Evolutionary conservation across 2,797 vertebrate genomes (phyloP), one percentile per base, ranked within the genome.

Genomic region (Pipistrellus nathusii): DNA sequence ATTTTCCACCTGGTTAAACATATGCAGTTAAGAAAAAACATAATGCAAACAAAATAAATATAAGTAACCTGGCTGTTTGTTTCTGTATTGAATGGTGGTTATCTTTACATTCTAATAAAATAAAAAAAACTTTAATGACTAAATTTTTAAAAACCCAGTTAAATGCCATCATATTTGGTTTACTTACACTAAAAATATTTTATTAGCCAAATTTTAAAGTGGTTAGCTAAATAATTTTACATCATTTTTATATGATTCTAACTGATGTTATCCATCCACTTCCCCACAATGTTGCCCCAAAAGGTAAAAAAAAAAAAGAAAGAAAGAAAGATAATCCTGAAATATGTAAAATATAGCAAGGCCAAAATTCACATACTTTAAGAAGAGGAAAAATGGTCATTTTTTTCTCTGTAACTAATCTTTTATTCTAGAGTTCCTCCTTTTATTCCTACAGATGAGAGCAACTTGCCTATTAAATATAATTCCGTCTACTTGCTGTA

Each of bases 1-100:
- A 84, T 89, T 88, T 95, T 93, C 76, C 64, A 72, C 69, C 18
- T 90, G 91, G 91, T 90, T 90, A 96, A 97, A 90, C 88, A 83
- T 48, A 75, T 27, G 62, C 59, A 88, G 90, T 68, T 93, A 94
- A 97, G 82, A 80, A 94, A 96, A 97, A 77, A 94, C 23, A 75
- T 10, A 84, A 93, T 32, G 48, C 41, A 81, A 96, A 88, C 90
- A 92, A 96, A 97, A 94, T 85, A 72, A 93, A 94, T 64, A 90
- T 95, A 95, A 96, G 82, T 75, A 96, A 95, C 6, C 81, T 95
- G 17, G 51, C 90, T 57, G 53, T 2, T 78, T 95, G 44, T 27
- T 85, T 96, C 64, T 94, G 7, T 94, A 81, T 32, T 90, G 77
- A 96, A 85, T 93, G 48, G 9, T 78, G 84, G 27, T 90, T 96